Evolutionary conservation across 2,797 vertebrate genomes (phyloP).

Genomic region (Thunnus albacares): DNA sequence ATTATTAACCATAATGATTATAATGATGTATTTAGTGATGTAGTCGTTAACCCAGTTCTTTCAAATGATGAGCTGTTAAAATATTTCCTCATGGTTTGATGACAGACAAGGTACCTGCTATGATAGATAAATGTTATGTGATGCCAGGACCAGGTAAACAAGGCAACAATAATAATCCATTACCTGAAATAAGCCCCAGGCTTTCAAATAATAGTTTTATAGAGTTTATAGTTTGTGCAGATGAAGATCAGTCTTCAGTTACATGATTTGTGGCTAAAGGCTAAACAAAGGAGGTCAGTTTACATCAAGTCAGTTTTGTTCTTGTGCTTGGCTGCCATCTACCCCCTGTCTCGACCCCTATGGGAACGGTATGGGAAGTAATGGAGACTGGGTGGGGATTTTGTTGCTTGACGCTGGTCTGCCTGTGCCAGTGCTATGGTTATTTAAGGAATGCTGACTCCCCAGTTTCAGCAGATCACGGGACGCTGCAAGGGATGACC

Average conservation of each 20-base stretch:
- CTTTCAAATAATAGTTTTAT: no score
- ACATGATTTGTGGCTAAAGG: slow-evolving; percentile 18
- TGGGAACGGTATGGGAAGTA: slow-evolving; percentile 63
- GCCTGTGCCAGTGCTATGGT: slow-evolving; percentile 66
- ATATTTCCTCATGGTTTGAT: neutral
- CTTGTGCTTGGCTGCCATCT: slow-evolving; percentile 21
- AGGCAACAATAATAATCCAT: neutral
- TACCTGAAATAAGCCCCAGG: neutral
- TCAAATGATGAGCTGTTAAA: neutral
- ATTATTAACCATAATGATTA: neutral
- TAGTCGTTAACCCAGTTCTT: neutral
- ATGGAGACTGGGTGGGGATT: slow-evolving; percentile 65
- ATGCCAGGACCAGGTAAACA: neutral
- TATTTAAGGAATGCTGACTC: slow-evolving; percentile 87
- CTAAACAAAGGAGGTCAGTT: slow-evolving; percentile 36
- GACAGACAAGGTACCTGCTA: neutral
- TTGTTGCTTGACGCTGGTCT: slow-evolving; percentile 67
- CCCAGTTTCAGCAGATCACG: slow-evolving; percentile 73
- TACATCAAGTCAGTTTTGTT: slow-evolving; percentile 47
- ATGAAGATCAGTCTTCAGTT: slow-evolving; percentile 8
- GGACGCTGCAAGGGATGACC: slow-evolving; percentile 69
- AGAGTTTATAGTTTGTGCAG: neutral
- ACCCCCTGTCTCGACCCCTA: slow-evolving; percentile 43
- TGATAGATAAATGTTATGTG: neutral
- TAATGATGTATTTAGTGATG: neutral